Percentiles rank a stretch among this genome's conserved stretches.
These are phyloP conservation scores for Drosophila arawakana DNA, from an alignment of 1,140 invertebrate genomes.

Conservation along the genomic window DNA sequence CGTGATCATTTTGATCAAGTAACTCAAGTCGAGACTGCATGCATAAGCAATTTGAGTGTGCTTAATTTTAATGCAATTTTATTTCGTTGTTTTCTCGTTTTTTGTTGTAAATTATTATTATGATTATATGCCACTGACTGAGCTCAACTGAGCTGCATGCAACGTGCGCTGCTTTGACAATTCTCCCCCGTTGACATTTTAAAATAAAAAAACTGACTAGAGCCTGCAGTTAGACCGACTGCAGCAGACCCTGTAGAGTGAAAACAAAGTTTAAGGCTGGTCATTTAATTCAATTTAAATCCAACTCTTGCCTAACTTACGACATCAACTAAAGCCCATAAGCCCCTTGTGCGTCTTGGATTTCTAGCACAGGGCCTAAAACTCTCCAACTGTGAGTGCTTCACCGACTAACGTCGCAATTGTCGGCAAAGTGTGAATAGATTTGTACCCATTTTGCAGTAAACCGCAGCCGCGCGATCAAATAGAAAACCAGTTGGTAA, in stretches of 20 bases:
- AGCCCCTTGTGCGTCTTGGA: not conserved
- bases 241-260: too few relatives aligned
- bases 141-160: slow-evolving; percentile 31
- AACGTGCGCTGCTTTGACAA: slow-evolving; percentile 72
- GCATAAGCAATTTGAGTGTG: slow-evolving; percentile 72
- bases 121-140: slow-evolving; percentile 41
- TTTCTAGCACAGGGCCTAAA: not conserved
- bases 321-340: slow-evolving; percentile 7
- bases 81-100: not conserved
- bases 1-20: slow-evolving; percentile 68
- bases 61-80: slow-evolving; percentile 51
- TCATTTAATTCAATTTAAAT: too few relatives aligned
- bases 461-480: slow-evolving; percentile 27
- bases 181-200: slow-evolving; percentile 69
- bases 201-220: not conserved
- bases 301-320: not conserved
- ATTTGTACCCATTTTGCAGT: slow-evolving; percentile 69
- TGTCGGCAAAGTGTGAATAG: slow-evolving; percentile 73
- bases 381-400: slow-evolving; percentile 14
- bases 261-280: not conserved
- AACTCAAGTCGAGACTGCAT: slow-evolving; percentile 50
- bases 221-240: not conserved
- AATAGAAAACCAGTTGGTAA: slow-evolving; percentile 68
- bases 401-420: slow-evolving; percentile 29
- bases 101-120: slow-evolving; percentile 69